Percentiles rank a stretch among this genome's conserved stretches.
Conservation (phyloP, 2,113 vertebrate genomes). For the Cervus canadensis region DNA sequence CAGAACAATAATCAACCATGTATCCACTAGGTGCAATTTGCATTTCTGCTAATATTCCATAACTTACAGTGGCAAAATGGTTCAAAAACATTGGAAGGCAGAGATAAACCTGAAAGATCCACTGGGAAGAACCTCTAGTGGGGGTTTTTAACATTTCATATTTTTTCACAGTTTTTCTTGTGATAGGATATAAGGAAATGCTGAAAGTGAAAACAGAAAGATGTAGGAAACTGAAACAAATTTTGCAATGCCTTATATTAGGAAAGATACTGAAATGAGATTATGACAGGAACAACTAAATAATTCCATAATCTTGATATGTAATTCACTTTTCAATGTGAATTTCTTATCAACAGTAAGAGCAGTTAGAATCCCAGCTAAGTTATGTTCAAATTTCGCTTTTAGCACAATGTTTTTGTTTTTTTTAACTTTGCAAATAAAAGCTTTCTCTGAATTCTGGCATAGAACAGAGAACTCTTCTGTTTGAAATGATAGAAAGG, state of each 20-base stretch:
- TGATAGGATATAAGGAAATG: neutral
- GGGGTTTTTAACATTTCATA: neutral
- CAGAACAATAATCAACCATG: neutral
- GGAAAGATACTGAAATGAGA: neutral
- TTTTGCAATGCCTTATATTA: neutral
- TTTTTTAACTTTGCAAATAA: neutral
- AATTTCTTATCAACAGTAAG: neutral
- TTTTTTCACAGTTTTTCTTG: neutral
- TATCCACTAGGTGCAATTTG: neutral
- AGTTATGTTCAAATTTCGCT: neutral
- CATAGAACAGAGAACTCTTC: neutral
- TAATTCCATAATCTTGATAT: neutral
- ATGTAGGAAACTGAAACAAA: neutral
- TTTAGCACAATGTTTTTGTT: neutral
- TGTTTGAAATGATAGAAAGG: neutral
- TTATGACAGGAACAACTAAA: neutral
- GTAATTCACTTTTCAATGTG: neutral
- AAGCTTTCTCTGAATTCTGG: neutral
- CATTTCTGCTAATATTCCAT: neutral
- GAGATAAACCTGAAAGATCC: neutral
- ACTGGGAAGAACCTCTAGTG: neutral
- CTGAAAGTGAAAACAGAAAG: neutral
- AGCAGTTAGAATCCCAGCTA: neutral
- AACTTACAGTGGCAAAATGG: neutral
- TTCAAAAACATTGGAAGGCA: neutral